Conservation (phyloP, 1,140 invertebrate species). For the Papilio polyxenes region DNA sequence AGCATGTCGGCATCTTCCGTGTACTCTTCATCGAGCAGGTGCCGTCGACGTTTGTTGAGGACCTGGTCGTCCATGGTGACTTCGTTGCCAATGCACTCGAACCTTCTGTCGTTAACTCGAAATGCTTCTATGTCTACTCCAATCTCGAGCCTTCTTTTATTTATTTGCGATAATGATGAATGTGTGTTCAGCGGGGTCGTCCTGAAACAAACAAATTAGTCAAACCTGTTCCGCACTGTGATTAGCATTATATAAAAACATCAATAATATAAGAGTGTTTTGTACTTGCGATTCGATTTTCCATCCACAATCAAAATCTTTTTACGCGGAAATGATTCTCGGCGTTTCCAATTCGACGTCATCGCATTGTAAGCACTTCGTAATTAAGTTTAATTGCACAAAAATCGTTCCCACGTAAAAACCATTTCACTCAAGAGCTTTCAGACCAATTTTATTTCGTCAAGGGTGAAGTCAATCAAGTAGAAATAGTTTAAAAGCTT, state of each 20-base stretch:
- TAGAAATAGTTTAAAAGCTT: conserved; percentile 34
- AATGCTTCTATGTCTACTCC: conserved; percentile 78
- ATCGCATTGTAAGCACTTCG: conserved; percentile 70
- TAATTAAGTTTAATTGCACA: conserved; percentile 72
- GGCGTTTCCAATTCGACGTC: conserved; percentile 74
- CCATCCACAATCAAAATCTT: conserved; percentile 80
- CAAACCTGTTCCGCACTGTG: conserved; percentile 39
- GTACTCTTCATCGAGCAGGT: conserved; percentile 70
- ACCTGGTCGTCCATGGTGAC: conserved; percentile 71
- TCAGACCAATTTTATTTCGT: conserved; percentile 67
- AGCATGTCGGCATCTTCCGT: conserved; percentile 61
- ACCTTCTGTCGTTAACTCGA: conserved; percentile 64
- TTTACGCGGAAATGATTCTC: conserved; percentile 81
- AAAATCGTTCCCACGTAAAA: conserved; percentile 81
- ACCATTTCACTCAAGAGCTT: conserved; percentile 81
- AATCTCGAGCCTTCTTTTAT: conserved; percentile 77
- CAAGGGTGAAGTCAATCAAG: conserved; percentile 37
- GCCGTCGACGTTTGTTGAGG: conserved; percentile 65
- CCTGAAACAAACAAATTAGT: conserved; percentile 76
- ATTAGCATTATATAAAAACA: conserved; percentile 46
- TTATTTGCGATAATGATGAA: conserved; percentile 75
- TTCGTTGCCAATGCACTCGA: conserved; percentile 59
- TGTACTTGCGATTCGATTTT: conserved; percentile 80
- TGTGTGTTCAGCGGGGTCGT: conserved; percentile 73
- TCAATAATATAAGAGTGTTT: conserved; percentile 55